Conservation (phyloP, 2,888 invertebrate genomes). For the Hypena proboscidalis region DNA sequence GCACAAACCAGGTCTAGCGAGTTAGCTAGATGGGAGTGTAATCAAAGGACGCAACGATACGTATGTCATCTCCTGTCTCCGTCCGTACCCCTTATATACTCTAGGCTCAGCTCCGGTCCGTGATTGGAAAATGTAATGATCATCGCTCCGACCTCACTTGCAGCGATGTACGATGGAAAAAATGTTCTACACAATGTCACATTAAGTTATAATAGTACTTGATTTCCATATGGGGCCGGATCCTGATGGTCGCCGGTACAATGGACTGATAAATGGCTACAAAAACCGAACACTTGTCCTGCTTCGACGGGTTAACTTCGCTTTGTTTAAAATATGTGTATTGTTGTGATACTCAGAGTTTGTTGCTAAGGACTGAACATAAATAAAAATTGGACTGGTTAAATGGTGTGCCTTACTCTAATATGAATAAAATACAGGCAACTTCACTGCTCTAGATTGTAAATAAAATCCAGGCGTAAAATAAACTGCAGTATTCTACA, state of each 20-base stretch:
- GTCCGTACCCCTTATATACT: conserved; percentile 62
- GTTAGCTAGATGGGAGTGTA: conserved; percentile 66
- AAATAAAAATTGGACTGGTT: no score
- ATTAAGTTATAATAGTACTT: conserved; percentile 73
- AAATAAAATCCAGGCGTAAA: no score
- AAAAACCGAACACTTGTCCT: conserved; percentile 45
- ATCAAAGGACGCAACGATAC: conserved; percentile 48
- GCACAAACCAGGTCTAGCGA: conserved; percentile 61
- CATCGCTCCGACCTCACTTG: conserved; percentile 56
- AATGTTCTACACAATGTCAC: conserved; percentile 72
- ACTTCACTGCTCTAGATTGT: no score
- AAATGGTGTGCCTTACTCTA: no score
- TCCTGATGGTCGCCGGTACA: conserved; percentile 56
- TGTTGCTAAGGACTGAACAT: background rate
- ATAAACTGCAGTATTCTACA: no score
- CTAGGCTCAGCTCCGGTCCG: conserved; percentile 59
- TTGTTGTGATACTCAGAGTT: no score
- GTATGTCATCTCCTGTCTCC: conserved; percentile 34
- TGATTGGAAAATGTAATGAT: conserved; percentile 77
- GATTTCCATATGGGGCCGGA: conserved; percentile 77
- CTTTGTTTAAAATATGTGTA: no score
- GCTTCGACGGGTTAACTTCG: background rate
- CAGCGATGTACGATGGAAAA: conserved; percentile 61
- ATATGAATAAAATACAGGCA: no score
- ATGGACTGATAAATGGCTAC: conserved; percentile 50